Evolutionary conservation across 2,888 invertebrate species (phyloP).

Genomic region (Toxonevra muliebris): DNA sequence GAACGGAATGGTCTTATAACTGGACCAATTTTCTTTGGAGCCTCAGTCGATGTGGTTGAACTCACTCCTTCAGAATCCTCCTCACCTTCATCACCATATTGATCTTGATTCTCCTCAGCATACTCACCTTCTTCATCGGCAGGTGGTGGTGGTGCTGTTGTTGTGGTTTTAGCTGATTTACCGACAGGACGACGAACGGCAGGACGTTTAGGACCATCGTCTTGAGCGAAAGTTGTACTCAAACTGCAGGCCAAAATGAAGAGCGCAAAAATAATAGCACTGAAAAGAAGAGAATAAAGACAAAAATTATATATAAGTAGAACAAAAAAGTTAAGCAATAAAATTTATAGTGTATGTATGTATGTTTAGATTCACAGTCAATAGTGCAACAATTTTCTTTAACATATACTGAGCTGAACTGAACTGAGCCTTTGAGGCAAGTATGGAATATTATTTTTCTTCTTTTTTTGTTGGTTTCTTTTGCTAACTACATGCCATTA

Average conservation of each 20-base stretch:
- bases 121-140: slow-evolving; percentile 64
- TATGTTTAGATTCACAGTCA: not conserved
- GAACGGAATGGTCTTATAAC: slow-evolving; percentile 80
- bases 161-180: slow-evolving; percentile 52
- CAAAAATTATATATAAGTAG: slow-evolving; percentile 5
- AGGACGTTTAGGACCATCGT: slow-evolving; percentile 50
- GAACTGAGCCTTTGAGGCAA: too few species aligned
- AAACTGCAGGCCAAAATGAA: slow-evolving; percentile 53
- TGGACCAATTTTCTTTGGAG: slow-evolving; percentile 74
- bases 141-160: slow-evolving; percentile 47
- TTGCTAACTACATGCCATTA: too few species aligned
- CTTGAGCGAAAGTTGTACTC: slow-evolving; percentile 50
- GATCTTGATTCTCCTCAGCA: slow-evolving; percentile 67
- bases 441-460: too few species aligned
- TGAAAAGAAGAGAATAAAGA: slow-evolving; percentile 26
- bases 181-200: slow-evolving; percentile 57
- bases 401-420: too few species aligned
- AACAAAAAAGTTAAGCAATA: not conserved
- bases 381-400: too few species aligned
- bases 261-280: slow-evolving; percentile 55
- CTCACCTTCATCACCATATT: slow-evolving; percentile 55
- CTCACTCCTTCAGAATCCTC: slow-evolving; percentile 56
- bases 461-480: too few species aligned
- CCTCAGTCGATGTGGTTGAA: slow-evolving; percentile 74
- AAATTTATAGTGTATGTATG: not conserved